These are phyloP conservation scores for Camelus bactrianus DNA, from an alignment of 2,113 vertebrate species.

Conservation along the genomic window DNA sequence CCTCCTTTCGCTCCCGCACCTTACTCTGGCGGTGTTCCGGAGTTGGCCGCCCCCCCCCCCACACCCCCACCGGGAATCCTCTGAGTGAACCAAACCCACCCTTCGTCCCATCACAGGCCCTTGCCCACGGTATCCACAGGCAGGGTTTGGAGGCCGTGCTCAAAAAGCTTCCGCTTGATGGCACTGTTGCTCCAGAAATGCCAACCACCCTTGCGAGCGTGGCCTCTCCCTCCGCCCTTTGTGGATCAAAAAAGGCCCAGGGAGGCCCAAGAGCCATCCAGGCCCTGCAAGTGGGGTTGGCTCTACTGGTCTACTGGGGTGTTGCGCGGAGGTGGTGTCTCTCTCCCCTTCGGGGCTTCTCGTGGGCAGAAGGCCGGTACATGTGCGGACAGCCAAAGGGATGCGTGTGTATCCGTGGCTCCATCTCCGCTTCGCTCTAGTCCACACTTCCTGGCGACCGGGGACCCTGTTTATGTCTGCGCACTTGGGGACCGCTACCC, in stretches of 20 bases:
- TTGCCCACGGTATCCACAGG: fast-evolving
- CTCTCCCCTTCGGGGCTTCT: background rate
- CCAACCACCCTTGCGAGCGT: fast-evolving
- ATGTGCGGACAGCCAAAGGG: background rate
- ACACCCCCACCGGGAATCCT: background rate
- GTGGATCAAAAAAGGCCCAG: background rate
- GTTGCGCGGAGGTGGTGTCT: background rate
- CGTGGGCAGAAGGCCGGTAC: background rate
- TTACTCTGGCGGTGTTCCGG: background rate
- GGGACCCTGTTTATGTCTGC: background rate
- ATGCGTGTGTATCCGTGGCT: background rate
- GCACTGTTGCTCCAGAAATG: background rate
- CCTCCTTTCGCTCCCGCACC: background rate
- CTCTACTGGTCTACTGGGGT: background rate
- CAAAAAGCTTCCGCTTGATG: background rate
- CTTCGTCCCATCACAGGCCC: background rate
- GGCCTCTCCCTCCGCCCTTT: background rate
- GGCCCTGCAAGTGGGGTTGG: background rate
- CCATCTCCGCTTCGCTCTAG: background rate
- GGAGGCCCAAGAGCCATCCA: background rate
- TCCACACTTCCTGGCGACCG: background rate
- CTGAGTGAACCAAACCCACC: background rate
- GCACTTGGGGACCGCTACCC: background rate
- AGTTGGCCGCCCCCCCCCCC: too few relatives aligned
- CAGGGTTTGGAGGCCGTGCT: background rate